A percentile compares a stretch with the other conserved stretches of the same genome.
phyloP scores from a whole-genome alignment of 2,797 vertebrate species.

The Lepus townsendii region DNA sequence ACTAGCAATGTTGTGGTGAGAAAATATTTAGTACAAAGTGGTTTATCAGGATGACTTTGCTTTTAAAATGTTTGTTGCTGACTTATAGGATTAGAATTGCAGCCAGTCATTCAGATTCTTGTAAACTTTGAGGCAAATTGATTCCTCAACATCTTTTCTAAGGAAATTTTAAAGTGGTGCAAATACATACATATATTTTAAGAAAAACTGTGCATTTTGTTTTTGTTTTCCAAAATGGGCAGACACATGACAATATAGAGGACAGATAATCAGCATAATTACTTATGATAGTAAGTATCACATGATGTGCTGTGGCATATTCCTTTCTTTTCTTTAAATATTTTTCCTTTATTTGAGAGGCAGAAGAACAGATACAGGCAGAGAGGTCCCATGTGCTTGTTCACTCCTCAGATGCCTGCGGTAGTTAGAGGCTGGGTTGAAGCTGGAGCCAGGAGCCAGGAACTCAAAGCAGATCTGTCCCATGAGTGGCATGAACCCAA shows the following conservation, averaged over 20 bases:
- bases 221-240: background rate
- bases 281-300: background rate
- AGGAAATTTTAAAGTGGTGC: background rate
- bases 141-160: background rate
- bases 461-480: too few species aligned
- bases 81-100: constrained; percentile 2
- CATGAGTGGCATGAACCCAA: too few species aligned
- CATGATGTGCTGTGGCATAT: background rate
- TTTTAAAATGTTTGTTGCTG: background rate
- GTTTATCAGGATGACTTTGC: background rate
- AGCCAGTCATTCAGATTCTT: background rate
- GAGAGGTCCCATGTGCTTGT: too few species aligned
- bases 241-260: background rate
- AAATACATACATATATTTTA: background rate
- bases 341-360: too few species aligned
- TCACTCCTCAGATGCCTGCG: too few species aligned
- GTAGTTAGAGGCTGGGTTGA: too few species aligned
- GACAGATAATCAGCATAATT: constrained; percentile 7
- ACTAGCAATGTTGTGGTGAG: background rate
- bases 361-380: too few species aligned
- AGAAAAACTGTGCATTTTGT: background rate
- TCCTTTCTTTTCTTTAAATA: background rate
- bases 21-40: constrained; percentile 21
- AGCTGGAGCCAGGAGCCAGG: too few species aligned
- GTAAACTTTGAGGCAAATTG: background rate